phyloP scores from a whole-genome alignment of 2,797 vertebrate species.

The Poecilia wingei region DNA sequence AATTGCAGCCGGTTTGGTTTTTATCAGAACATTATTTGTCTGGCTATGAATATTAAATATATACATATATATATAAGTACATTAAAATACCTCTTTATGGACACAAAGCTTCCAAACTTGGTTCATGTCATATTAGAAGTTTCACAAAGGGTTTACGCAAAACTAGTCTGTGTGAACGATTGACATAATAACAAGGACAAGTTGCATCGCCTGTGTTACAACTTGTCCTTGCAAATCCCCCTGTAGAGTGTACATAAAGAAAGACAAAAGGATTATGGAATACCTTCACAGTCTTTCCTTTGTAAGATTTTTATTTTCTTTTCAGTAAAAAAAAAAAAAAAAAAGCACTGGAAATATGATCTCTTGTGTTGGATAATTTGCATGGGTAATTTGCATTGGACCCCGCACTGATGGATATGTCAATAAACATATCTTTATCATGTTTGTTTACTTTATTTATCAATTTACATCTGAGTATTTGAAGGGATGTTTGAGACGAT shows the following conservation, averaged over 20 bases:
- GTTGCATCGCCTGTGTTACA: slow-evolving; percentile 50
- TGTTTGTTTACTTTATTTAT: slow-evolving; percentile 44
- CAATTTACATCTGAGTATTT: not conserved
- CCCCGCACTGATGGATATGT: slow-evolving; percentile 99
- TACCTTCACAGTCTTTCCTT: slow-evolving; percentile 90
- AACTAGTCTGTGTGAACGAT: slow-evolving; percentile 53
- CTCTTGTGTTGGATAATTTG: slow-evolving; percentile 91
- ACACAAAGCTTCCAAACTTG: slow-evolving; percentile 79
- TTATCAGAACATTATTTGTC: slow-evolving; percentile 67
- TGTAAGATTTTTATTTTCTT: slow-evolving; percentile 86
- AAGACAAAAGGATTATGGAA: slow-evolving; percentile 83
- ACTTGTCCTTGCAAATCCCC: slow-evolving; percentile 69
- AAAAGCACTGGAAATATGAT: slow-evolving; percentile 99
- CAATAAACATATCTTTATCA: slow-evolving; percentile 99
- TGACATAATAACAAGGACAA: slow-evolving; percentile 53
- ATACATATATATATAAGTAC: slow-evolving; percentile 41
- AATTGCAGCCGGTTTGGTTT: slow-evolving; percentile 68
- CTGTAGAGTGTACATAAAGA: slow-evolving; percentile 75
- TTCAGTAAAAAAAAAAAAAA: slow-evolving; percentile 84
- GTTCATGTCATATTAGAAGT: slow-evolving; percentile 73
- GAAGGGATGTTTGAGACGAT: not conserved
- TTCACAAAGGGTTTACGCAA: slow-evolving; percentile 58
- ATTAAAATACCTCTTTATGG: slow-evolving; percentile 71
- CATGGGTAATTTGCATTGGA: slow-evolving; percentile 97
- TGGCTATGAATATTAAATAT: slow-evolving; percentile 67